Conservation (phyloP, 64 coral and sea anemone species). For the Orbicella faveolata region DNA sequence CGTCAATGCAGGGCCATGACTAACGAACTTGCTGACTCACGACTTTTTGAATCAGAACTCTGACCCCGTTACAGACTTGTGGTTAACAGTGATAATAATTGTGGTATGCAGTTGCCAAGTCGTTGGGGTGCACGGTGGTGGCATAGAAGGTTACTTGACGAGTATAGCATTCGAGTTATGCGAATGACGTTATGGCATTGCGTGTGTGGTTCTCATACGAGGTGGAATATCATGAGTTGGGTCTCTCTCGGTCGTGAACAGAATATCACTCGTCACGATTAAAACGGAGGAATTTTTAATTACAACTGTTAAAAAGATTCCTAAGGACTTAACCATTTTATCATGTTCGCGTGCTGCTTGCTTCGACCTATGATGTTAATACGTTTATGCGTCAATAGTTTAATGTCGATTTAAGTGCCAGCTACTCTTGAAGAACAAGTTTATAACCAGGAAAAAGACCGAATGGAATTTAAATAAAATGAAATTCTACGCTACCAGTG, state of each 20-base stretch:
- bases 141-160: background rate
- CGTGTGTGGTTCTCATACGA: background rate
- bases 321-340: background rate
- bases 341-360: background rate
- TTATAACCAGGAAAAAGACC: too few relatives aligned
- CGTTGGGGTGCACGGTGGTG: background rate
- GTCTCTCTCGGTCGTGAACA: background rate
- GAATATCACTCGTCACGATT: slow-evolving; percentile 31
- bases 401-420: background rate
- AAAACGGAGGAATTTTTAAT: background rate
- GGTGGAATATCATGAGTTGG: background rate
- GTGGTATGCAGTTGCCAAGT: background rate
- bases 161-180: background rate
- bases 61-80: background rate
- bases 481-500: too few relatives aligned
- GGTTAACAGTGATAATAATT: background rate
- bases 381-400: too few relatives aligned
- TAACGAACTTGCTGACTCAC: background rate
- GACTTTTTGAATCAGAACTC: background rate
- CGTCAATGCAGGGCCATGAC: background rate
- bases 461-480: too few relatives aligned
- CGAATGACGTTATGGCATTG: background rate
- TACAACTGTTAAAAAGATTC: background rate
- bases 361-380: too few relatives aligned
- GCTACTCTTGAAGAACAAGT: too few relatives aligned